Conservation (phyloP, 2,797 vertebrate genomes). For the Anolis apletophallus region DNA sequence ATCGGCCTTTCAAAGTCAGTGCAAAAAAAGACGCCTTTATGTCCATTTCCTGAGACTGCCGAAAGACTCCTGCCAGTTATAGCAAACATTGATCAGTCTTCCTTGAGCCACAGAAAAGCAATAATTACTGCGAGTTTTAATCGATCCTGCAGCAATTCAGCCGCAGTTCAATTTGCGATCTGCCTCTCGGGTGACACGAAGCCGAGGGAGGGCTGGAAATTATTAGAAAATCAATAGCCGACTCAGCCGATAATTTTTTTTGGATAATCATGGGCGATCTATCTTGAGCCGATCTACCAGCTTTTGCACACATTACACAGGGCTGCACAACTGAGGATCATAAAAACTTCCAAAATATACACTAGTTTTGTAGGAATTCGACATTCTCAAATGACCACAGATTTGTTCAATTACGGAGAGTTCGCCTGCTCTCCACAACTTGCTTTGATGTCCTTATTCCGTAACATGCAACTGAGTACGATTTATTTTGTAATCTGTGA, state of each 20-base stretch:
- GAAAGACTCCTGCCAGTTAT: slow-evolving; percentile 49
- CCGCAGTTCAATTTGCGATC: slow-evolving; percentile 69
- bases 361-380: too few relatives aligned
- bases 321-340: too few relatives aligned
- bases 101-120: slow-evolving; percentile 62
- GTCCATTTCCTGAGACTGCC: background rate
- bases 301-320: too few relatives aligned
- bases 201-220: slow-evolving; percentile 49
- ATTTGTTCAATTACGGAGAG: too few relatives aligned
- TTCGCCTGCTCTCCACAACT: too few relatives aligned
- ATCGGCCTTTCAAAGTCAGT: background rate
- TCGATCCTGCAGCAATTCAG: slow-evolving; percentile 75
- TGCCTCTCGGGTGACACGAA: slow-evolving; percentile 63
- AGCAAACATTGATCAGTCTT: slow-evolving; percentile 73
- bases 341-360: too few relatives aligned
- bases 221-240: slow-evolving; percentile 66
- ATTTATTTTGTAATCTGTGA: too few relatives aligned
- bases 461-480: too few relatives aligned
- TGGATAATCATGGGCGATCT: slow-evolving; percentile 6
- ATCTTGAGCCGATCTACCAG: background rate
- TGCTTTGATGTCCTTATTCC: too few relatives aligned
- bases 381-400: too few relatives aligned
- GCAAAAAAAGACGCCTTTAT: rapidly evolving
- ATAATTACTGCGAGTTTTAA: slow-evolving; percentile 79
- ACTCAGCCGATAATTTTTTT: slow-evolving; percentile 37